Evolutionary conservation across 1,140 invertebrate species (phyloP).

Genomic region (Acyrthosiphon pisum): DNA sequence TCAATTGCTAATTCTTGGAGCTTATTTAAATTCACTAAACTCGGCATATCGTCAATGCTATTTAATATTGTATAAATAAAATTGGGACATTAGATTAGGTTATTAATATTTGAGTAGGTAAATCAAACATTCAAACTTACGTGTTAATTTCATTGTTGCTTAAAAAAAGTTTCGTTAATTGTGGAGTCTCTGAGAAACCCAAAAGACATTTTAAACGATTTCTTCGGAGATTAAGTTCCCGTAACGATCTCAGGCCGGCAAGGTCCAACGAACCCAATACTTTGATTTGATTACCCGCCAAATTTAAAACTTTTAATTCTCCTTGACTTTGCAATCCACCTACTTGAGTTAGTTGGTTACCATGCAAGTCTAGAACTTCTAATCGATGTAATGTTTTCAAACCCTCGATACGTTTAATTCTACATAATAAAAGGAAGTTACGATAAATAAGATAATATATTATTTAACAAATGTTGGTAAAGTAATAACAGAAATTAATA

Average conservation of each 20-base stretch:
- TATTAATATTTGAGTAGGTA: background rate
- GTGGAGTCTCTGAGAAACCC: slow-evolving; percentile 81
- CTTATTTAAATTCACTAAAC: slow-evolving; percentile 74
- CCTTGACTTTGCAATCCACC: slow-evolving; percentile 69
- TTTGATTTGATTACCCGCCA: slow-evolving; percentile 87
- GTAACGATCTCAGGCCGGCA: slow-evolving; percentile 75
- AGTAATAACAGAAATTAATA: background rate
- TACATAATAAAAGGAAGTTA: slow-evolving; percentile 61
- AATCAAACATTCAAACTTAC: slow-evolving; percentile 63
- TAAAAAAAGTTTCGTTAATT: slow-evolving; percentile 81
- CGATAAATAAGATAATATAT: background rate
- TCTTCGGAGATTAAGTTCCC: slow-evolving; percentile 85
- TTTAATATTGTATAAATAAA: slow-evolving; percentile 63
- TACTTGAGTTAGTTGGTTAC: slow-evolving; percentile 80
- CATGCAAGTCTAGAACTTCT: slow-evolving; percentile 90
- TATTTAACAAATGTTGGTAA: background rate
- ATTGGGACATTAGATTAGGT: background rate
- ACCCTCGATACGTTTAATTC: slow-evolving; percentile 79
- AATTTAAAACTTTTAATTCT: slow-evolving; percentile 86
- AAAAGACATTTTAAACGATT: slow-evolving; percentile 82
- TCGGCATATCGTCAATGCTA: slow-evolving; percentile 71
- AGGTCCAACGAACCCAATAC: slow-evolving; percentile 77
- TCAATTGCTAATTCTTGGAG: slow-evolving; percentile 85
- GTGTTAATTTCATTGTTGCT: slow-evolving; percentile 85
- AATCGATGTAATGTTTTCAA: slow-evolving; percentile 74